These are phyloP conservation scores for Hedychridium roseum DNA, from an alignment of 2,888 invertebrate species.

Conservation along the genomic window DNA sequence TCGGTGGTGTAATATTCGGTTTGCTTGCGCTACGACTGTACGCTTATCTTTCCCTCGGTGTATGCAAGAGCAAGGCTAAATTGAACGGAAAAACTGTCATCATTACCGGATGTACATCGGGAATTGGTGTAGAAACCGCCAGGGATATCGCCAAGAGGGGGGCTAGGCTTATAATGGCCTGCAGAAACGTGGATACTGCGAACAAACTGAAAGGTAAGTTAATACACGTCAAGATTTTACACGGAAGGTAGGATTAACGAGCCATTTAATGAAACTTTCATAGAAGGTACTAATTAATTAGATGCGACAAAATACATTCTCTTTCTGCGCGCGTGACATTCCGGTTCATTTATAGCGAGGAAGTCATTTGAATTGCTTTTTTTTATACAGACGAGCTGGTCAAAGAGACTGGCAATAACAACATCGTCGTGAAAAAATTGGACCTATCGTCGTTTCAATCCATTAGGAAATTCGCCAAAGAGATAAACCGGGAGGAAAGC, in stretches of 20 bases:
- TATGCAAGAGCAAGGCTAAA: slow-evolving; percentile 68
- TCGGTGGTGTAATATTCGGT: slow-evolving; percentile 63
- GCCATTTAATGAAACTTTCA: too few species aligned
- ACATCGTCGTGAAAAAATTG: slow-evolving; percentile 76
- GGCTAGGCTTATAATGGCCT: slow-evolving; percentile 86
- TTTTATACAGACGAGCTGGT: slow-evolving; percentile 74
- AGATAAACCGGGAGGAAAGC: slow-evolving; percentile 77
- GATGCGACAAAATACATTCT: too few species aligned
- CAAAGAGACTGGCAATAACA: slow-evolving; percentile 74
- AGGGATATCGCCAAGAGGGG: slow-evolving; percentile 78
- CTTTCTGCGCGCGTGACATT: too few species aligned
- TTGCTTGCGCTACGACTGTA: slow-evolving; percentile 66
- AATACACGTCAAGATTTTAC: too few species aligned
- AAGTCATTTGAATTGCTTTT: too few species aligned
- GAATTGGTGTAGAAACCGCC: slow-evolving; percentile 85
- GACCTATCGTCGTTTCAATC: slow-evolving; percentile 82
- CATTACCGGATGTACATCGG: slow-evolving; percentile 88
- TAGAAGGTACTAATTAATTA: too few species aligned
- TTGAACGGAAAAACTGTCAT: slow-evolving; percentile 90
- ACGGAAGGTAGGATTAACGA: too few species aligned
- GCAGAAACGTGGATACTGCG: slow-evolving; percentile 79
- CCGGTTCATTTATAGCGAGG: too few species aligned
- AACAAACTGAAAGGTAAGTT: slow-evolving; percentile 77
- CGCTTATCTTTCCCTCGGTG: slow-evolving; percentile 66
- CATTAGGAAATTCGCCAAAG: slow-evolving; percentile 83